Evolutionary conservation across 2,888 invertebrate species (phyloP), one percentile per base, ranked within the genome.

Genomic region (Dynastes maya): DNA sequence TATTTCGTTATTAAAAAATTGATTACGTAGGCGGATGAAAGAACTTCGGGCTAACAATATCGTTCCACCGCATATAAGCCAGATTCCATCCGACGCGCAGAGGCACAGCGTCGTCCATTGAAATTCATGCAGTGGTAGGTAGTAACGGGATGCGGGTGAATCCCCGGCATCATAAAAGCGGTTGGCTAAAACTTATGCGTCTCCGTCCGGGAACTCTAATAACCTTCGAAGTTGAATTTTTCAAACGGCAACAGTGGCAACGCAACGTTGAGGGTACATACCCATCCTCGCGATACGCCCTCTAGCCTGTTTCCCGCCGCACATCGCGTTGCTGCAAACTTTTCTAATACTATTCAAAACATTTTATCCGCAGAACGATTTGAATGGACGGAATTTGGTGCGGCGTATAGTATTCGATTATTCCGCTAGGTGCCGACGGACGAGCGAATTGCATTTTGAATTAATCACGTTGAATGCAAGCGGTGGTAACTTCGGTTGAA

Each of bases 311-410:
- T 55, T 22, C 8, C 55, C 55, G 8, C 5, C 22, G 8, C 22
- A 55, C 9, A 8, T 55, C 22, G 27, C 70, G 51, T 13, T 13
- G 40, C 27, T 63, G 40, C 49, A 27, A 80, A 80, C 70, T 80
- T 78, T 80, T 80, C 78, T 78, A 80, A 78, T 80, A 80, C 70
- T 75, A 55, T 79, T 79, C 80, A 75, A 76, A 78, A 81, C 79
- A 81, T 81, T 82, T 81, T 81, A 82, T 82, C 81, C 79, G 79
- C 77, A 75, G 65, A 64, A 32, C 78, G 70, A 64, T 81, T 76
- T 79, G 81, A 80, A 81, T 81, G 79, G 79, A 81, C 78, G 79
- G 78, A 78, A 74, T 76, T 78, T 40, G n/a, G 78, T 80, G 76
- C 22, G 55, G 8, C 8, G 22, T 22, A 22, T 55, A 16, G 77